Percentiles rank a stretch among this genome's conserved stretches.
Conservation (phyloP, 1,140 invertebrate species). For the Chironomus striatipennis region DNA sequence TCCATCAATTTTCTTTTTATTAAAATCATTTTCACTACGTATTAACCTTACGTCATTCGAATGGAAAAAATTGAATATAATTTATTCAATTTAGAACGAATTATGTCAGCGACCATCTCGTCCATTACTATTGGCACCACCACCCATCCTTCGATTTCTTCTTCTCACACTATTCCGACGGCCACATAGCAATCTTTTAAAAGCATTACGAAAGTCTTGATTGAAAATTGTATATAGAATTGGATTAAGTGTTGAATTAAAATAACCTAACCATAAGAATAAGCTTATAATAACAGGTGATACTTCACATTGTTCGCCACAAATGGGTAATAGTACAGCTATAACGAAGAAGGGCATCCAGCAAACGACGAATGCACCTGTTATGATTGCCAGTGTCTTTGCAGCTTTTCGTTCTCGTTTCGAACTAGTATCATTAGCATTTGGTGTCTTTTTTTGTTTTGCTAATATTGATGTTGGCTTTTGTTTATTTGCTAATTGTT, state of each 20-base stretch:
- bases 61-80: background rate
- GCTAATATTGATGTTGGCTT: conserved; percentile 17
- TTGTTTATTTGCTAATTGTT: background rate
- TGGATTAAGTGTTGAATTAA: conserved; percentile 83
- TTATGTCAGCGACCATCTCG: conserved; percentile 10
- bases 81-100: background rate
- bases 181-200: conserved; percentile 70
- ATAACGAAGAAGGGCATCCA: conserved; percentile 87
- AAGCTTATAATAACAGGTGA: conserved; percentile 55
- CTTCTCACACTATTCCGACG: conserved; percentile 44
- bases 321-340: conserved; percentile 72
- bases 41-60: background rate
- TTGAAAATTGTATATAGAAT: conserved; percentile 85
- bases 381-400: conserved; percentile 84
- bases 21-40: no score
- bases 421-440: conserved; percentile 53
- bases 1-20: no score
- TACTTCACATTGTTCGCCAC: conserved; percentile 43
- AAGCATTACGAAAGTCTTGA: conserved; percentile 79
- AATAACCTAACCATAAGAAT: conserved; percentile 75
- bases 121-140: background rate
- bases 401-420: conserved; percentile 86
- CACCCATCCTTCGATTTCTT: background rate
- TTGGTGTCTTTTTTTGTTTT: conserved; percentile 47
- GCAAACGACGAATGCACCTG: conserved; percentile 79